Conservation (phyloP, 2,113 vertebrate genomes). For the Phyllopteryx taeniolatus region DNA sequence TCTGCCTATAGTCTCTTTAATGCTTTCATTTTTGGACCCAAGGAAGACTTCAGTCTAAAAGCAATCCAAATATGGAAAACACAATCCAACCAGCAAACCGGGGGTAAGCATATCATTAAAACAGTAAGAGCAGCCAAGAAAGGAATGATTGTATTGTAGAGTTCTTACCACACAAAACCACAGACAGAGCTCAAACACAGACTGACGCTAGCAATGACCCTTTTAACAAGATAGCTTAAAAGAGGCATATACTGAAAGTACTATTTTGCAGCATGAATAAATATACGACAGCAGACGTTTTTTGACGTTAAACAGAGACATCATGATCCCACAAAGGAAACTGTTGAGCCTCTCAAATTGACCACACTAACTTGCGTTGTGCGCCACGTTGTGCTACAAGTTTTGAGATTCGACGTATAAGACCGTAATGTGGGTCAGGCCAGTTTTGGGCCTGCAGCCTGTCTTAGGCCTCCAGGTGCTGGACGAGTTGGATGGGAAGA, state of each 20-base stretch:
- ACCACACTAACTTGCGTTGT: slow-evolving; percentile 3
- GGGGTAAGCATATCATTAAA: slow-evolving; percentile 38
- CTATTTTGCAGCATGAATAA: slow-evolving; percentile 32
- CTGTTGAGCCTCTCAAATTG: slow-evolving; percentile 16
- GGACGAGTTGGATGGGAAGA: slow-evolving; percentile 43
- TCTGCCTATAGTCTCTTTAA: slow-evolving; percentile 26
- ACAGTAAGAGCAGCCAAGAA: slow-evolving; percentile 26
- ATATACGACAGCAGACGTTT: slow-evolving; percentile 28
- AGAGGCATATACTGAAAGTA: slow-evolving; percentile 11
- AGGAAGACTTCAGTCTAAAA: slow-evolving; percentile 27
- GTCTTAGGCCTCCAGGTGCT: slow-evolving; percentile 30
- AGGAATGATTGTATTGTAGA: slow-evolving; percentile 27
- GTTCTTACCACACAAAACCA: slow-evolving; percentile 28
- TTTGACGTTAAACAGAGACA: slow-evolving; percentile 23
- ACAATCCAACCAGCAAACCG: slow-evolving; percentile 36
- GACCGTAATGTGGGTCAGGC: neutral
- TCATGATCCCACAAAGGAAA: slow-evolving; percentile 22
- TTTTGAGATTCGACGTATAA: neutral
- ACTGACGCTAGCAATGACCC: slow-evolving; percentile 31
- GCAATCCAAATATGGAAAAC: slow-evolving; percentile 44
- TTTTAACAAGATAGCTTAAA: slow-evolving; percentile 34
- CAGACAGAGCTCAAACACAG: slow-evolving; percentile 24
- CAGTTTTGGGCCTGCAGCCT: slow-evolving; percentile 32
- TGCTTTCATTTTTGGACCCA: slow-evolving; percentile 41
- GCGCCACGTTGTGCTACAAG: neutral